A percentile compares a stretch with the other conserved stretches of the same genome.
Conservation (phyloP, 2,113 vertebrate species). For the Dendropsophus ebraccatus region DNA sequence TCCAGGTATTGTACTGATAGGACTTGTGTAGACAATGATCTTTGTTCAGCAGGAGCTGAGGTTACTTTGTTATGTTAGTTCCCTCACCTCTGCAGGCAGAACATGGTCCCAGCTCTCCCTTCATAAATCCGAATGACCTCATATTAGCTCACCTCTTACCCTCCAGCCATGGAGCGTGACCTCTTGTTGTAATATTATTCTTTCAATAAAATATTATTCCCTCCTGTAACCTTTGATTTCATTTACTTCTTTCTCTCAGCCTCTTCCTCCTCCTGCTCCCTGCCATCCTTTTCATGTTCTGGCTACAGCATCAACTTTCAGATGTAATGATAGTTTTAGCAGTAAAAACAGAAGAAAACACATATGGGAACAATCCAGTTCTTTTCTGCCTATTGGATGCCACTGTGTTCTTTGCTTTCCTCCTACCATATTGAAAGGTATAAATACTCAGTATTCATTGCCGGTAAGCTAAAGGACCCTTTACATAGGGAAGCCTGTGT, state of each 20-base stretch:
- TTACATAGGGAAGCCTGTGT: background rate
- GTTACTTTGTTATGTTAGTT: conserved; percentile 21
- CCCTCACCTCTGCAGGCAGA: conserved; percentile 23
- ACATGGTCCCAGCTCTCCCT: conserved; percentile 15
- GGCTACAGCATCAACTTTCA: background rate
- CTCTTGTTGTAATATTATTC: conserved; percentile 49
- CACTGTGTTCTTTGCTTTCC: background rate
- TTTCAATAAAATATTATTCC: conserved; percentile 51
- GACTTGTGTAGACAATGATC: background rate
- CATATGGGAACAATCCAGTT: background rate
- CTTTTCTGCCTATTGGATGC: background rate
- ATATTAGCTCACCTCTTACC: conserved; percentile 38
- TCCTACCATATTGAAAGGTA: background rate
- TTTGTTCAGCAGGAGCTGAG: background rate
- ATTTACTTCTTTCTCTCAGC: conserved; percentile 21
- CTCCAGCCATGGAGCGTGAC: conserved; percentile 45
- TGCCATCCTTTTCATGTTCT: conserved; percentile 6
- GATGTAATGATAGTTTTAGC: conserved; percentile 17
- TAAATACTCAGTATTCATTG: background rate
- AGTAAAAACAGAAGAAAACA: background rate
- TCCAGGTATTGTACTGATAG: background rate
- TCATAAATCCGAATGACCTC: conserved; percentile 44
- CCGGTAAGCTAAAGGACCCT: background rate
- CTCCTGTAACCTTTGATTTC: conserved; percentile 47
- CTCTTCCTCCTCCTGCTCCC: background rate